Percentiles rank a stretch among this genome's conserved stretches.
Evolutionary conservation across 2,113 vertebrate species (phyloP).

Genomic region (Myrmecophaga tridactyla): DNA sequence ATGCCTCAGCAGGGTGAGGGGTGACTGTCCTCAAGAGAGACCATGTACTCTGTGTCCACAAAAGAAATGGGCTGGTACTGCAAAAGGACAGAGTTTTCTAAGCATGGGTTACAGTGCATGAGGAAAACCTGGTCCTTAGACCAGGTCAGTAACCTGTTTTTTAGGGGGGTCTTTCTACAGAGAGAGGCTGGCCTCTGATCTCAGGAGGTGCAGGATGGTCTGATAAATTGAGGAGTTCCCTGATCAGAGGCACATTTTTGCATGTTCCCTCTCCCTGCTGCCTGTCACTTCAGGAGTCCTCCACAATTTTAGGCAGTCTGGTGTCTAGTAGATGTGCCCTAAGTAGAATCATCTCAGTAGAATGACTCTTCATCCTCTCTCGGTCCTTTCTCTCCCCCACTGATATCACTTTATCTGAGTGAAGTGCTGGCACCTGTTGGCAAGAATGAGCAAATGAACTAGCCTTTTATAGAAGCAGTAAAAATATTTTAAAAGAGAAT

Average conservation of each 20-base stretch:
- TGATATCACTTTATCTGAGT: neutral
- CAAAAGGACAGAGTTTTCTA: neutral
- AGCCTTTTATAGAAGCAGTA: slow-evolving; percentile 62
- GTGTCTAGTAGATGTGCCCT: neutral
- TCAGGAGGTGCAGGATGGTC: neutral
- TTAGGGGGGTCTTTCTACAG: neutral
- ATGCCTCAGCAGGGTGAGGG: neutral
- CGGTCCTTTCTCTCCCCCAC: neutral
- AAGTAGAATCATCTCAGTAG: neutral
- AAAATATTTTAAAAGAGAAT: neutral
- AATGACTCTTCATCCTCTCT: neutral
- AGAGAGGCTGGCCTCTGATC: neutral
- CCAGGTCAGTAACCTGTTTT: neutral
- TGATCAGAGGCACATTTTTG: neutral
- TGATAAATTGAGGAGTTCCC: neutral
- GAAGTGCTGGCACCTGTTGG: slow-evolving; percentile 62
- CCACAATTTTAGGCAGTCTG: neutral
- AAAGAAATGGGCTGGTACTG: neutral
- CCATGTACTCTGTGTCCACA: neutral
- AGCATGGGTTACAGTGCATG: neutral
- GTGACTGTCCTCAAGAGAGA: neutral
- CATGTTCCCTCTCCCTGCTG: rapidly evolving
- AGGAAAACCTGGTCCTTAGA: neutral
- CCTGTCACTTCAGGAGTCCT: rapidly evolving
- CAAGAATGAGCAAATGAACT: slow-evolving; percentile 42